Percentiles rank a stretch among this genome's conserved stretches.
Evolutionary conservation across 1,140 invertebrate species (phyloP).

Genomic region (Eurosta solidaginis): DNA sequence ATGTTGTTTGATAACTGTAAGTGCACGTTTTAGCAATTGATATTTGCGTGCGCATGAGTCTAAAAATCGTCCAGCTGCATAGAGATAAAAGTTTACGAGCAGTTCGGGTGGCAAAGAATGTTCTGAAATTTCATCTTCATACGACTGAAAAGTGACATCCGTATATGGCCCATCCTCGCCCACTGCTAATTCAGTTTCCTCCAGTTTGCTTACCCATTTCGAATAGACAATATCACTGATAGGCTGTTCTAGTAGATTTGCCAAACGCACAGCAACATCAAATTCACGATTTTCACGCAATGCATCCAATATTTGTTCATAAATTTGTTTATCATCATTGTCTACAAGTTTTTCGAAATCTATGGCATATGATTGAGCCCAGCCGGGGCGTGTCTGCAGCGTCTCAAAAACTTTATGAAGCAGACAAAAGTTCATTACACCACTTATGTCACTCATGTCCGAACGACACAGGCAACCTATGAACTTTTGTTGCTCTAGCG

Average conservation of each 20-base stretch:
- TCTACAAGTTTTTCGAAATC: slow-evolving; percentile 46
- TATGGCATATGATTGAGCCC: background rate
- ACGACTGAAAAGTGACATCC: slow-evolving; percentile 38
- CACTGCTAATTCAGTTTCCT: background rate
- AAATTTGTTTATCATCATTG: slow-evolving; percentile 41
- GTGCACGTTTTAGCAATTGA: slow-evolving; percentile 44
- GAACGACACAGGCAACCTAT: slow-evolving; percentile 51
- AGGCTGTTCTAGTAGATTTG: slow-evolving; percentile 47
- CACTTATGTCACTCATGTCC: slow-evolving; percentile 51
- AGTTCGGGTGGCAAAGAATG: slow-evolving; percentile 50
- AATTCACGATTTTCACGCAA: slow-evolving; percentile 48
- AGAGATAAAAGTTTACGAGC: slow-evolving; percentile 51
- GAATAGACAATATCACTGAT: slow-evolving; percentile 53
- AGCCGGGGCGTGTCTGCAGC: slow-evolving; percentile 39
- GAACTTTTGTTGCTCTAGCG: slow-evolving; percentile 48
- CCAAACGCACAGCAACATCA: slow-evolving; percentile 49
- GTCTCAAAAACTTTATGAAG: slow-evolving; percentile 48
- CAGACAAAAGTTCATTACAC: slow-evolving; percentile 49
- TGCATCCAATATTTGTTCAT: slow-evolving; percentile 41
- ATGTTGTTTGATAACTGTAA: slow-evolving; percentile 54
- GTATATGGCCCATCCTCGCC: background rate
- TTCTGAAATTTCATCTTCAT: slow-evolving; percentile 47
- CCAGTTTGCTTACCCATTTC: slow-evolving; percentile 48
- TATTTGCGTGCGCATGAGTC: slow-evolving; percentile 39
- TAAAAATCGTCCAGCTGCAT: slow-evolving; percentile 38